Conservation (phyloP, 2,888 invertebrate species). For the Entomobrya proxima region DNA sequence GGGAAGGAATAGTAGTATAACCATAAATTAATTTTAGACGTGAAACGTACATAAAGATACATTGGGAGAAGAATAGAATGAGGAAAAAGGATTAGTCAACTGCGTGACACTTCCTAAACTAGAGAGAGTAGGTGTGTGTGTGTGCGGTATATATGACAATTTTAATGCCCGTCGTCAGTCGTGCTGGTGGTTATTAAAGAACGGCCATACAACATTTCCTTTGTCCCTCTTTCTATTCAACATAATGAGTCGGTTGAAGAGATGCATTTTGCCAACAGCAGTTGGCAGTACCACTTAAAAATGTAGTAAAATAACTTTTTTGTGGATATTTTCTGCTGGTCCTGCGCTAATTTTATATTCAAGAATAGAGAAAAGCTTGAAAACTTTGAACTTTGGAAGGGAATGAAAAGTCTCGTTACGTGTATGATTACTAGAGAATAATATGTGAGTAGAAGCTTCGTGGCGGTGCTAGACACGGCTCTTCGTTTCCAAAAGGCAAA, state of each 20-base stretch:
- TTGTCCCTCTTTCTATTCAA: background rate
- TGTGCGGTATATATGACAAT: background rate
- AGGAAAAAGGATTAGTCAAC: conserved; percentile 46
- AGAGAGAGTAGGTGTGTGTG: background rate
- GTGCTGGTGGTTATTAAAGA: conserved; percentile 2
- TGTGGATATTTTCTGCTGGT: background rate
- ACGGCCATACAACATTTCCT: background rate
- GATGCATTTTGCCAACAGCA: background rate
- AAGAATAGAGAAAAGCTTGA: background rate
- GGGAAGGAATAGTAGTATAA: background rate
- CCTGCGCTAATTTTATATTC: too few species aligned
- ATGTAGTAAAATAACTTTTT: background rate
- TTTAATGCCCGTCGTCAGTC: background rate
- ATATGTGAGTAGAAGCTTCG: background rate
- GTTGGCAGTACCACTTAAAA: too few species aligned
- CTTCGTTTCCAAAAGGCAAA: conserved; percentile 7
- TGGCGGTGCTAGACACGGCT: too few species aligned
- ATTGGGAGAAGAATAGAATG: conserved; percentile 12
- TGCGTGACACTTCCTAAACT: background rate
- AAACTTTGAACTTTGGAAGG: background rate
- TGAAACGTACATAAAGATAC: background rate
- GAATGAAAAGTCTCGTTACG: background rate
- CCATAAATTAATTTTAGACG: conserved; percentile 59
- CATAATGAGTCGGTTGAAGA: background rate
- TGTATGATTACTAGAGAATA: background rate